phyloP scores from a whole-genome alignment of 1,140 invertebrate species.

The Calycopis cecrops region DNA sequence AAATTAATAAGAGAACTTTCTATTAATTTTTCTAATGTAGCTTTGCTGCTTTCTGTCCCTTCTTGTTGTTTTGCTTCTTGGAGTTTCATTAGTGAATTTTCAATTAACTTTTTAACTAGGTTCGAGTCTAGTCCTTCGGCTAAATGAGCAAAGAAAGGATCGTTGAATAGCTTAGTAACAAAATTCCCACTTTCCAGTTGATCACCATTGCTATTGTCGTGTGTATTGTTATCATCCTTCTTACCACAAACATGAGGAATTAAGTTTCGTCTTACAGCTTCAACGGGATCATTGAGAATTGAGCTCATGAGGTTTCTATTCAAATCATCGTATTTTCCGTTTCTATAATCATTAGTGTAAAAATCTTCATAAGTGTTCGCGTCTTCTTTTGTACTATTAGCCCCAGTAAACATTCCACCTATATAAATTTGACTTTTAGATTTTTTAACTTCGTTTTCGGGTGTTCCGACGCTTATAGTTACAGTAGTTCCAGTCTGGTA shows the following conservation, averaged over 20 bases:
- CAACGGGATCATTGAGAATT: slow-evolving; percentile 80
- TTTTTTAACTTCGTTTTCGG: slow-evolving; percentile 53
- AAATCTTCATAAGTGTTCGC: slow-evolving; percentile 64
- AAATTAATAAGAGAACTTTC: slow-evolving; percentile 75
- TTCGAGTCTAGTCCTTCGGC: slow-evolving; percentile 77
- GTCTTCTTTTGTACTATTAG: slow-evolving; percentile 40
- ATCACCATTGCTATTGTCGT: slow-evolving; percentile 4
- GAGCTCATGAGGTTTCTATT: slow-evolving; percentile 67
- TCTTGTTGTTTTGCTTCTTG: slow-evolving; percentile 74
- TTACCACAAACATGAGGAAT: slow-evolving; percentile 83
- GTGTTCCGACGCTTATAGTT: slow-evolving; percentile 74
- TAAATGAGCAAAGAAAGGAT: slow-evolving; percentile 77
- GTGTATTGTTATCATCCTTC: slow-evolving; percentile 36
- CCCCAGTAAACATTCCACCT: slow-evolving; percentile 51
- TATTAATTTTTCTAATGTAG: slow-evolving; percentile 76
- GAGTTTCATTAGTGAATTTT: slow-evolving; percentile 78
- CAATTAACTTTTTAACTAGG: slow-evolving; percentile 77
- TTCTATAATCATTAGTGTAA: slow-evolving; percentile 39
- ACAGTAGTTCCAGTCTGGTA: slow-evolving; percentile 74
- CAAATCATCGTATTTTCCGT: slow-evolving; percentile 31
- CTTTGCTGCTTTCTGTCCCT: slow-evolving; percentile 76
- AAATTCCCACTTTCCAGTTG: slow-evolving; percentile 59
- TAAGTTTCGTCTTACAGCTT: slow-evolving; percentile 81
- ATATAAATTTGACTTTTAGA: slow-evolving; percentile 73
- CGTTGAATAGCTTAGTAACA: slow-evolving; percentile 76